Base-by-base conservation (phyloP, 2,113 vertebrate species). In the Aphelocoma coerulescens region DNA sequence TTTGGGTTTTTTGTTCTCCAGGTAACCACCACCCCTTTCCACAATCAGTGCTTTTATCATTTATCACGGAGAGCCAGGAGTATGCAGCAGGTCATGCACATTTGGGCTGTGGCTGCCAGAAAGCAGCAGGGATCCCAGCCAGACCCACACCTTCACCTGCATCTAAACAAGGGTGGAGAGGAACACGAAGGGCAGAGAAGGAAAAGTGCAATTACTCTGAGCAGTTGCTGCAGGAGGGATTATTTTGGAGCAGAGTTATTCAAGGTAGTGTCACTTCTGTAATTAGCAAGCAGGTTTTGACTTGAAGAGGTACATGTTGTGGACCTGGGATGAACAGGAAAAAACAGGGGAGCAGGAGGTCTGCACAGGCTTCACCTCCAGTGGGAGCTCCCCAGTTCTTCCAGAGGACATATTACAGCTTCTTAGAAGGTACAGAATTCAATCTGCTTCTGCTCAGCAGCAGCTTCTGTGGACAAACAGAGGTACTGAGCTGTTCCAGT, bases 21-120 rank as follows among this genome's bases (percentile, higher is more conserved):
- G 41, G 26, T 57, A 27, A 37, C 13, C 17, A 76, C 35, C 26
- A 30, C 13, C 6, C 32, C 32, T 72, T 65, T 49, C n/a, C 15
- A 15, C 3, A 0, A 16, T 33, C 7, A 9, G 3, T 27, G 21
- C 52, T 84, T 93, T 81, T 59, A 71, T 35, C 9, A 7, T 73
- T 28, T 28, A 41, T 20, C 6, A 1, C 19, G 26, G 59, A 61
- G 62, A 85, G n/a, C 8, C 35, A 41, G 32, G 10, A 76, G 11
- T 23, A 7, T 22, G 17, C 44, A 63, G 69, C 57, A 82, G 30
- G 24, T 44, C 1, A 0, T 49, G 32, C 35, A 15, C 10, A 2
- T 75, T 80, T 68, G 48, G 28, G 22, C 58, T 54, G 20, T 52
- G 41, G 10, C 55, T 95, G 58, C 48, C 58, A 79, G 74, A 76